Base-by-base conservation (phyloP, 2,888 invertebrate genomes). In the Amphimallon solstitiale region DNA sequence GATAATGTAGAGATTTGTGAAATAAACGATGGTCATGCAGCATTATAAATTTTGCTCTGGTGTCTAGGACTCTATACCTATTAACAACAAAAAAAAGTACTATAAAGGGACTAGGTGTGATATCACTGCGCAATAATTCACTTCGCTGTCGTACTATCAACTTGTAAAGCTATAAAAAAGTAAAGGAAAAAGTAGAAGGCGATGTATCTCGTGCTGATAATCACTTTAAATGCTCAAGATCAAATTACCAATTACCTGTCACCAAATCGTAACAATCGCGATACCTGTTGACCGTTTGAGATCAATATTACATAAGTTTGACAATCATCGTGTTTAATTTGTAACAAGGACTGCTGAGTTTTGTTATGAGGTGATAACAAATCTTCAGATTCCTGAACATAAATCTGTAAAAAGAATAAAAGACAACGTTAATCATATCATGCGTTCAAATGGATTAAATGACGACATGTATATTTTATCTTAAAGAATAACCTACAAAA, bases 11-110 rank as follows among this genome's bases (percentile, higher is more conserved):
- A 3, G 89, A 86, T 69, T 86, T 84, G 56, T 85, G 84, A 73
- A 92, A 89, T 1, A 94, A 82, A 3, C 91, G 83, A 65, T 85
- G 82, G 78, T 94, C 92, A 78, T 92, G 85, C 0, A 93, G 82
- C 65, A 93, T 80, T 37, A 94, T 82, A 75, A 88, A 93, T 71
- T 88, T 89, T 0, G 90, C 88, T 74, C 89, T 85, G 0, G 92
- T 89, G 76, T 92, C 88, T 45, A 94, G 77, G 15, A 91, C 82
- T 5, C 92, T 86, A 77, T 90, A 85, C 67, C 91, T 91, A 78
- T 37, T 10, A 14, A 4, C 21, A 10, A 54, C 9, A 64, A 46
- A 49, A 9, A n/a, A n/a, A n/a, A n/a, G n/a, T n/a, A n/a, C n/a
- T n/a, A n/a, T n/a, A n/a, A n/a, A n/a, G n/a, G n/a, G n/a, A n/a